These are phyloP conservation scores for Antheraea yamamai DNA, from an alignment of 2,888 invertebrate species.

Conservation along the genomic window DNA sequence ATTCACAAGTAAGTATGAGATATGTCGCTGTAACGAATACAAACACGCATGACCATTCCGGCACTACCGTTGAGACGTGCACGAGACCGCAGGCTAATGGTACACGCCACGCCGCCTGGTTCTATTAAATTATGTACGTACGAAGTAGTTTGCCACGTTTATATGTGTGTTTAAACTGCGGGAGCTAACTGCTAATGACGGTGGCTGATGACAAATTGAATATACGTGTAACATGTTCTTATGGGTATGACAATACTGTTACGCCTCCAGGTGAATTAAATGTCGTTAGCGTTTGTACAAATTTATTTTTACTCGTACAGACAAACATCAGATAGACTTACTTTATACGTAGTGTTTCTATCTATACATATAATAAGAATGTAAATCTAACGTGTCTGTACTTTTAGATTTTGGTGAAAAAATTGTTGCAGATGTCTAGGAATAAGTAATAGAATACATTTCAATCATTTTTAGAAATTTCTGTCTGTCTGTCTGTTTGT, in stretches of 20 bases:
- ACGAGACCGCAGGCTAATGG: not conserved
- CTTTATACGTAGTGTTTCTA: no score
- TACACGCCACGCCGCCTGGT: not conserved
- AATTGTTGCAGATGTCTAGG: no score
- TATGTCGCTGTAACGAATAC: not conserved
- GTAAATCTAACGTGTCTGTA: no score
- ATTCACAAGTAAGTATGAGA: not conserved
- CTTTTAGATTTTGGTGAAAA: no score
- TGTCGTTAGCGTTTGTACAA: no score
- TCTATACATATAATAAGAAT: no score
- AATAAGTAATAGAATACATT: no score
- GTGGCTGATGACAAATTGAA: constrained; percentile 1
- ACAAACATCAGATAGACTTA: no score
- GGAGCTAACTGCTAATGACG: not conserved
- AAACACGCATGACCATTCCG: not conserved
- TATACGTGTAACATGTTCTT: not conserved
- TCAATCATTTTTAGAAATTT: no score
- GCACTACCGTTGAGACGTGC: not conserved
- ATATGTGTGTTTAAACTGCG: not conserved
- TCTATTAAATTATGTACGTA: constrained; percentile 2
- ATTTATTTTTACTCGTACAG: no score
- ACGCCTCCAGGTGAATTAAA: not conserved
- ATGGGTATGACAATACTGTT: not conserved
- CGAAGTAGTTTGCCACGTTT: not conserved
- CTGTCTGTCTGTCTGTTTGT: no score